Evolutionary conservation across 2,888 invertebrate genomes (phyloP), one percentile per base, ranked within the genome.

Genomic region (Phragmatobia fuliginosa): DNA sequence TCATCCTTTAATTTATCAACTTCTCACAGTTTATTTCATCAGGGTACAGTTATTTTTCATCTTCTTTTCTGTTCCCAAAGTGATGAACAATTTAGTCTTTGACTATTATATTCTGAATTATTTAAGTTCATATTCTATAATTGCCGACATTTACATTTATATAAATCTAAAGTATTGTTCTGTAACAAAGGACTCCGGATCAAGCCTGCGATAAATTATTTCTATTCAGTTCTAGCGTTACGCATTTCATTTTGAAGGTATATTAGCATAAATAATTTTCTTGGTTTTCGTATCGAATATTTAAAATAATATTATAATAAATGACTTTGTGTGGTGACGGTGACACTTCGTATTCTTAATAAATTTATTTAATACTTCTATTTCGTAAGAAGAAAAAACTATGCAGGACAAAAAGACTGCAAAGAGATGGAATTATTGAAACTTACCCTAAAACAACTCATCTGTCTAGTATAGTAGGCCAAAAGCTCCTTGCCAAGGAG

Each of bases 211-310:
- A 60, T 66, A 66, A 66, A 66, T 66, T 66, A 59, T 60, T 60
- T 66, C 33, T 60, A 60, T 66, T 66, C 62, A 63, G 45, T n/a
- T 45, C 21, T 33, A 25, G 14, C 45, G 32, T 45, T 25, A 25
- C 60, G 32, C 45, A 41, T 59, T 59, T 59, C 25, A 41, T 32
- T 56, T 58, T 18, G n/a, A 62, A 28, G 45, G 21, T 62, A 62
- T 52, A 70, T 70, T 67, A 63, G 49, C 36, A 61, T 11, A n/a
- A 58, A 58, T 16, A 70, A 70, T 28, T 60, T 72, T 28, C 28
- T 25, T 25, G 28, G 56, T 56, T 56, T 56, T 56, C 16, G 2
- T 28, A 56, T 16, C 16, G 28, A 6, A 1, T 6, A 7, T 25
- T 56, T 6, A 25, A 28, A 56, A 5, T 11, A 25, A 56, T 25